Percentiles rank a stretch among this genome's conserved stretches.
Conservation (phyloP, 2,888 invertebrate genomes). For the Acleris sparsana region DNA sequence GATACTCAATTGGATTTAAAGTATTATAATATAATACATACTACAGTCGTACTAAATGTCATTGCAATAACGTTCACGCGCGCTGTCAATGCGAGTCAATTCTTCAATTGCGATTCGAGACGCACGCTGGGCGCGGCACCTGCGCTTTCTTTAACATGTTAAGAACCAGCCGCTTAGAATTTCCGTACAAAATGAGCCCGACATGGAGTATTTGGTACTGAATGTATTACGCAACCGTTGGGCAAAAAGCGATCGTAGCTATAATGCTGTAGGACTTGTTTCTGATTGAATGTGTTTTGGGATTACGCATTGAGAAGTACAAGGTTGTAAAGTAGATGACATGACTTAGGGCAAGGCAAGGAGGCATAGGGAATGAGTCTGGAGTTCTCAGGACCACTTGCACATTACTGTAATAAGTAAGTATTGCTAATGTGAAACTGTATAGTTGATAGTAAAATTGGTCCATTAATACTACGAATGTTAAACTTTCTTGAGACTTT, state of each 20-base stretch:
- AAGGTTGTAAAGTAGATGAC: not conserved
- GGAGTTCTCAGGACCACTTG: too few species aligned
- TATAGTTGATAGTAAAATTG: too few species aligned
- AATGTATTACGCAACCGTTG: constrained; percentile 20
- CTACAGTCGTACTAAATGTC: not conserved
- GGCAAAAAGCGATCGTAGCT: constrained; percentile 8
- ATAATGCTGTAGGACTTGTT: constrained; percentile 3
- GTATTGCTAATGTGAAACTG: too few species aligned
- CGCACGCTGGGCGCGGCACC: constrained; percentile 30
- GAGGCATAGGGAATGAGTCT: not conserved
- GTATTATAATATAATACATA: too few species aligned
- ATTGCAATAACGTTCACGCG: constrained; percentile 1
- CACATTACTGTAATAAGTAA: too few species aligned
- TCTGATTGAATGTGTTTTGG: not conserved
- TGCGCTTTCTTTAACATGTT: constrained; percentile 28
- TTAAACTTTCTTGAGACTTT: too few species aligned
- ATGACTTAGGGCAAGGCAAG: too few species aligned
- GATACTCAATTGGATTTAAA: too few species aligned
- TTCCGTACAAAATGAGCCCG: too few species aligned
- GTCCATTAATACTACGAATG: too few species aligned
- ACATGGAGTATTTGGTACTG: too few species aligned
- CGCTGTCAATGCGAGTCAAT: constrained; percentile 26
- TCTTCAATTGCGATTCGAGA: constrained; percentile 25
- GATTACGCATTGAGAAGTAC: not conserved
- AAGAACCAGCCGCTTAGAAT: too few species aligned